phyloP scores from a whole-genome alignment of 2,797 vertebrate species.

The Arctocebus calabarensis region DNA sequence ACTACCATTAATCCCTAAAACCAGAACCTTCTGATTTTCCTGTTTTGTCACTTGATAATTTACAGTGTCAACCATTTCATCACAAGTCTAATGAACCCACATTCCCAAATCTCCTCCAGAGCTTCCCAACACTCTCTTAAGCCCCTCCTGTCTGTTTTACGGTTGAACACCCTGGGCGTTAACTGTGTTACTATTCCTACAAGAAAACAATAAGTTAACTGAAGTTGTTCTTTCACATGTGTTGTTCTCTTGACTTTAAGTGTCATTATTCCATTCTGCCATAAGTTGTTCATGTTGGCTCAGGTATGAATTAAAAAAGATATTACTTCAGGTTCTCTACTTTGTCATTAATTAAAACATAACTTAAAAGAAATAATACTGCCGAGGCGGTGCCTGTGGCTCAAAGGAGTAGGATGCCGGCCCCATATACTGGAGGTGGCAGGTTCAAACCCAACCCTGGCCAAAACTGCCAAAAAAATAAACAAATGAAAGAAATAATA shows the following conservation, averaged over 20 bases:
- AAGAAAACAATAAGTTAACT: slow-evolving; percentile 6
- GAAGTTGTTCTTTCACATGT: background rate
- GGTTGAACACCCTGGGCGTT: background rate
- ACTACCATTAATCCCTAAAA: background rate
- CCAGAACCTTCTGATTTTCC: slow-evolving; percentile 2
- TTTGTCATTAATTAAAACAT: slow-evolving; percentile 13
- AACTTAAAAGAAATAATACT: background rate
- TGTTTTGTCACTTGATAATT: background rate
- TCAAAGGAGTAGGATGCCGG: too few species aligned
- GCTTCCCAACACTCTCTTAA: background rate
- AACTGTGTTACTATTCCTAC: background rate
- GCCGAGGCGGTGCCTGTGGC: too few species aligned
- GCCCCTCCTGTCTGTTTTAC: background rate
- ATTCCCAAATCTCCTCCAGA: background rate
- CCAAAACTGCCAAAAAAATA: too few species aligned
- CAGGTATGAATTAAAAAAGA: slow-evolving; percentile 23
- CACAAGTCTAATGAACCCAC: background rate
- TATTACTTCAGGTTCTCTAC: background rate
- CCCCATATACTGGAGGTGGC: too few species aligned
- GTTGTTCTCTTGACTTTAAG: slow-evolving; percentile 29
- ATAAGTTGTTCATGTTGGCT: background rate
- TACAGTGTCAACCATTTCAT: background rate
- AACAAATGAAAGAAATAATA: background rate
- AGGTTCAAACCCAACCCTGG: too few species aligned
- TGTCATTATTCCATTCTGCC: slow-evolving; percentile 26